These are phyloP conservation scores for Tenualosa ilisha DNA, from an alignment of 2,797 vertebrate species.

Conservation along the genomic window DNA sequence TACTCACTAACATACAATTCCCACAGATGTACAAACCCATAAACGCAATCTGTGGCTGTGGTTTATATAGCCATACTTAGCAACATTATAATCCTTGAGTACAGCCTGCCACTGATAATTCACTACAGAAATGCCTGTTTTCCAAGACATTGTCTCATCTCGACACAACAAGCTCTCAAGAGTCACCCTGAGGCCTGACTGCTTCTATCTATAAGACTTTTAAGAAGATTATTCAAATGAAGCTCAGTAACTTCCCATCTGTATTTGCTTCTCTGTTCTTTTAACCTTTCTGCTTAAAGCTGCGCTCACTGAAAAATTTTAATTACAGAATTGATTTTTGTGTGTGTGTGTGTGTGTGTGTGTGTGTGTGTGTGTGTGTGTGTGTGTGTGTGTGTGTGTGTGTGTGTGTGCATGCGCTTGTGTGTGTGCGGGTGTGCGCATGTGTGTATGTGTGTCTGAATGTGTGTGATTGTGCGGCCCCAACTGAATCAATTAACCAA, in stretches of 20 bases:
- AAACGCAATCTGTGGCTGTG: neutral
- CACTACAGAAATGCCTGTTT: neutral
- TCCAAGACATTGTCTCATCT: neutral
- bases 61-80: neutral
- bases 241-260: neutral
- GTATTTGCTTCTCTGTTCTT: neutral
- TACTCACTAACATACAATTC: neutral
- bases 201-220: neutral
- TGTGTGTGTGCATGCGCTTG: neutral
- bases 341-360: neutral
- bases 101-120: neutral
- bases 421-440: neutral
- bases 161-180: neutral
- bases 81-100: neutral
- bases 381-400: conserved; percentile 12
- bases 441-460: neutral
- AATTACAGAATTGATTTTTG: conserved; percentile 6
- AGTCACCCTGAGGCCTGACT: neutral
- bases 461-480: neutral
- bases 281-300: neutral
- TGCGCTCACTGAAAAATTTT: neutral
- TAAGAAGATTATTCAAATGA: conserved; percentile 24
- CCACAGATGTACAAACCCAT: neutral
- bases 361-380: conserved; percentile 13
- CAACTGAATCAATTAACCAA: too few relatives aligned